Percentiles rank a stretch among this genome's conserved stretches.
These are phyloP conservation scores for Synanthedon tipuliformis DNA, from an alignment of 2,888 invertebrate species.

Conservation along the genomic window DNA sequence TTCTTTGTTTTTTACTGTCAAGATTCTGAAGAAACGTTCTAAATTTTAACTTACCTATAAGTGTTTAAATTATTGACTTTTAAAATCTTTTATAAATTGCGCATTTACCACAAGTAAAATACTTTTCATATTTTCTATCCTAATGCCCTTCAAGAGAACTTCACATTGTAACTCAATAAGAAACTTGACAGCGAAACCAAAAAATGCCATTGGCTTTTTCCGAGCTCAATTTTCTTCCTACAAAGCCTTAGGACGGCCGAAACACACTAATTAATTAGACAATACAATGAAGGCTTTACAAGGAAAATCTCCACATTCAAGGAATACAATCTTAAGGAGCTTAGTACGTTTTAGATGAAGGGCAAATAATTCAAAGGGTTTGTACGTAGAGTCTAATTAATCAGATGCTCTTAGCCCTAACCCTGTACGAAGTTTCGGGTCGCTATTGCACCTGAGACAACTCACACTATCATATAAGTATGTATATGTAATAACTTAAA, in stretches of 20 bases:
- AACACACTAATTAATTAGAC: conserved; percentile 30
- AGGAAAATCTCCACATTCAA: conserved; percentile 25
- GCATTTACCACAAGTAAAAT: too few species aligned
- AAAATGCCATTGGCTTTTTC: neutral
- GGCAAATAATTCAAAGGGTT: conserved; percentile 47
- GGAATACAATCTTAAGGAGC: conserved; percentile 37
- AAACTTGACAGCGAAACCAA: neutral
- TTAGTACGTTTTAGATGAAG: conserved; percentile 30
- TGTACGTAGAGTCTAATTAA: conserved; percentile 42
- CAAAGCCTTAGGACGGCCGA: conserved; percentile 11
- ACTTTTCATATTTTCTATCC: too few species aligned
- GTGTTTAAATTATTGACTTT: too few species aligned
- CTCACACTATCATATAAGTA: conserved; percentile 24
- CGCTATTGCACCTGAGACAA: conserved; percentile 35
- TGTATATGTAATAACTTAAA: conserved; percentile 18
- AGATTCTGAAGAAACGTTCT: too few species aligned
- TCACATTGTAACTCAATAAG: neutral
- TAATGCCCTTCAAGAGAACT: too few species aligned
- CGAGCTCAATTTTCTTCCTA: neutral
- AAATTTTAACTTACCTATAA: too few species aligned
- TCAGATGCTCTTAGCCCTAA: conserved; percentile 34
- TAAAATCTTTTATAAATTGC: too few species aligned
- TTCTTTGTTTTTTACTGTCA: too few species aligned
- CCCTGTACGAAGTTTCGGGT: conserved; percentile 12
- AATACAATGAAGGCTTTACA: conserved; percentile 28